Evolutionary conservation across 2,888 invertebrate genomes (phyloP), one percentile per base, ranked within the genome.

Genomic region (Pelosia muscerda): DNA sequence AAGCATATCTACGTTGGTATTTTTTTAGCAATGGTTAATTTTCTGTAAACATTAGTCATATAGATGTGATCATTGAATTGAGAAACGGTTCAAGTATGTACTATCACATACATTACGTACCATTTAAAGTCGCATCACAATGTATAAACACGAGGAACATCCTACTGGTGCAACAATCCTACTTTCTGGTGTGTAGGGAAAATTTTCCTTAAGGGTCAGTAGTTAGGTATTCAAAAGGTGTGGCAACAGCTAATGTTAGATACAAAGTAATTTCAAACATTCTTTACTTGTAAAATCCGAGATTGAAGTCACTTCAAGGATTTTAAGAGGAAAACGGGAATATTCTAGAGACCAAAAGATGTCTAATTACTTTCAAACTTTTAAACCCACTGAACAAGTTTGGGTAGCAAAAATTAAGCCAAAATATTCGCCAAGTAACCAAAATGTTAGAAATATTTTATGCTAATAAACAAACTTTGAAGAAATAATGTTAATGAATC

Each of bases 381-480:
- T 26, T 10, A 31, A 31, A 28, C 31, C 10, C 19, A 11, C 26
- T 31, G 28, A 57, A 57, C 10, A 57, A 57, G 57, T 57, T 59
- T 31, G n/a, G 22, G n/a, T 11, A 59, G 38, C 59, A 59, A 59
- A 59, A 59, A 59, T 58, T 59, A 59, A 34, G 38, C 59, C 34
- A 22, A 38, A 59, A 59, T 59, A 23, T 59, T 59, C 59, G 5
- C 34, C 23, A 59, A 59, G 57, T 19, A 57, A 57, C 57, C 28
- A 57, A 57, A 57, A 28, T 49, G 49, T 28, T 57, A 15, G n/a
- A 31, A 59, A 59, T 59, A 59, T 34, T 59, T 59, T 59, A 59
- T 59, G 59, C 59, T 23, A 59, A 59, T 31, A 31, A 34, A 59
- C 34, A 28, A 34, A 59, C 34, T 59, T 59, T 31, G 34, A 59